Base-by-base conservation (phyloP, 2,113 vertebrate genomes). In the Oryzias curvinotus region DNA sequence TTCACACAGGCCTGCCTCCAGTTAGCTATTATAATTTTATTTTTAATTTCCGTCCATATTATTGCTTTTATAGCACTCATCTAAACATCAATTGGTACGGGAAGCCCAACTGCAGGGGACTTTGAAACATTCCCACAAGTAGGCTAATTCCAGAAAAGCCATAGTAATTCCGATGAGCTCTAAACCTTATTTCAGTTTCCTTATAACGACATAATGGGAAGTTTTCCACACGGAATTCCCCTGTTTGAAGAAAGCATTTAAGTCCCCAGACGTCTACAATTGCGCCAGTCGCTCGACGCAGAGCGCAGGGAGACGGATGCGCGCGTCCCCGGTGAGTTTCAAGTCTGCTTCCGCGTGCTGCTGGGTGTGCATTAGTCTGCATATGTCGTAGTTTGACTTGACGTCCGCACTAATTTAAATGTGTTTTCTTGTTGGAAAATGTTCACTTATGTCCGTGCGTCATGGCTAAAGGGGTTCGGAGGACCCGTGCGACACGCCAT, bases 171-270 rank as follows among this genome's bases (percentile, higher is more conserved):
- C 62, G 13, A 43, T 50, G 76, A 81, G 77, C 68, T 55, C 66
- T 0, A 3, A 42, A 1, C 17, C 36, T 36, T 57, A 72, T 81
- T 89, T 87, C 84, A 51, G 57, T 87, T 89, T 89, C 85, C 71
- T 63, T 84, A 14, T 87, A 71, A 89, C 60, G 56, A 44, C 23
- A 13, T 47, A 1, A 23, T 36, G 57, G 74, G 82, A 57, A 75
- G 59, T 81, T 61, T 61, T 65, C 57, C 4, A 1, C 15, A 15
- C 55, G 80, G 87, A 79, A 82, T 78, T 78, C 68, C 82, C 81
- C 71, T 17, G 7, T 23, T 12, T 19, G 12, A 17, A 57, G 46
- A 68, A 68, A 12, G 1, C n/a, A 17, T 41, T 25, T 10, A 43
- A 59, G 13, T 15, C 42, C 50, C 15, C 15, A 16, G 8, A 52